These are phyloP conservation scores for Chrysopilus asiliformis DNA, from an alignment of 2,888 invertebrate genomes.

Conservation along the genomic window DNA sequence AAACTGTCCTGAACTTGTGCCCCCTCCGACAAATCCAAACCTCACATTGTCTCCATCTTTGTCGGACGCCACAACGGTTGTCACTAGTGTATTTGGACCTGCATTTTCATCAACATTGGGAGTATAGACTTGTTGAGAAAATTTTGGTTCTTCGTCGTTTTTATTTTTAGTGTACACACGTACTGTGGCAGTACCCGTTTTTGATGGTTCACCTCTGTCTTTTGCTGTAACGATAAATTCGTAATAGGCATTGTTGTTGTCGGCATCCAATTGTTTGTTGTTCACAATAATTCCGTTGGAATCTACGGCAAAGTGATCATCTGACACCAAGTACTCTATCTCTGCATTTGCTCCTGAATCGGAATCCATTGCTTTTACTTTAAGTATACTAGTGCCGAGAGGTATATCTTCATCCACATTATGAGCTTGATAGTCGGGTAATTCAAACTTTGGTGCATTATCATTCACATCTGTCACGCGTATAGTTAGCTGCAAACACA, in stretches of 20 bases:
- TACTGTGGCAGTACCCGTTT: constrained; percentile 86
- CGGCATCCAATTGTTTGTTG: constrained; percentile 86
- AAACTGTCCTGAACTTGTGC: constrained; percentile 81
- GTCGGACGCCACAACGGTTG: constrained; percentile 92
- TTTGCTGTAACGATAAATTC: constrained; percentile 89
- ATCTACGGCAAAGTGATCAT: constrained; percentile 91
- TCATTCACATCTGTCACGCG: constrained; percentile 95
- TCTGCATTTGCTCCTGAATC: constrained; percentile 93
- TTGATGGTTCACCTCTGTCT: constrained; percentile 87
- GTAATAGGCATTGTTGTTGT: constrained; percentile 92
- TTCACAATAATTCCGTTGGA: constrained; percentile 85
- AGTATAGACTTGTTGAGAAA: constrained; percentile 91
- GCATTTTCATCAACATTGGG: constrained; percentile 94
- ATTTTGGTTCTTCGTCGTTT: constrained; percentile 94
- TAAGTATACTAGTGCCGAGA: constrained; percentile 80
- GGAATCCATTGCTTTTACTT: constrained; percentile 89
- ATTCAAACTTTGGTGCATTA: constrained; percentile 90
- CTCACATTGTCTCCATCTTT: constrained; percentile 95
- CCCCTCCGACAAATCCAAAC: constrained; percentile 82
- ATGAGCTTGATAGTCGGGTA: constrained; percentile 93
- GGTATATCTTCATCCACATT: constrained; percentile 92
- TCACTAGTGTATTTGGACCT: constrained; percentile 86
- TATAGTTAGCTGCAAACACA: constrained; percentile 67
- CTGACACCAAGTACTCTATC: constrained; percentile 79
- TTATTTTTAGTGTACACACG: constrained; percentile 95